Conservation (phyloP, 2,888 invertebrate species). For the Latheticus oryzae region DNA sequence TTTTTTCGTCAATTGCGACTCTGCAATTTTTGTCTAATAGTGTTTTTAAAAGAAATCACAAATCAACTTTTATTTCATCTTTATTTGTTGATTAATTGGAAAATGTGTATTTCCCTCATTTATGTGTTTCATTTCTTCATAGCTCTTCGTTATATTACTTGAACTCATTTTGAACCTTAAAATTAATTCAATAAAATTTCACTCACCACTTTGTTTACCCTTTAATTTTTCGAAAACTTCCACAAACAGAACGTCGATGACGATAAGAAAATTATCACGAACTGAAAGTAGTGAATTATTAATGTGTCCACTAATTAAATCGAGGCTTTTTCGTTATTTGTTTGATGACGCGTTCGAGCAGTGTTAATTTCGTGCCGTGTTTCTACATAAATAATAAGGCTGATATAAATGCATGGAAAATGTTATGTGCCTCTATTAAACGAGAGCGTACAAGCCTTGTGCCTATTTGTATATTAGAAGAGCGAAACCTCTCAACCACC, state of each 20-base stretch:
- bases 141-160: too few relatives aligned
- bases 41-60: too few relatives aligned
- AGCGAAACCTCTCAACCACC: conserved; percentile 33
- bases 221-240: not conserved
- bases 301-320: conserved; percentile 10
- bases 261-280: not conserved
- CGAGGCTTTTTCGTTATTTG: conserved; percentile 8
- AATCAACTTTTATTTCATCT: too few relatives aligned
- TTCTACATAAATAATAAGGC: conserved; percentile 36
- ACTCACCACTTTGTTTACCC: conserved; percentile 1
- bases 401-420: conserved; percentile 42
- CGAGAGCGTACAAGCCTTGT: conserved; percentile 19
- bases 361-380: not conserved
- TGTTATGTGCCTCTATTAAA: conserved; percentile 28
- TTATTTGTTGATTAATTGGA: too few relatives aligned
- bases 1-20: too few relatives aligned
- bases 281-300: conserved; percentile 7
- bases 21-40: too few relatives aligned
- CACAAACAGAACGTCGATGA: not conserved
- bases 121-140: too few relatives aligned
- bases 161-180: too few relatives aligned
- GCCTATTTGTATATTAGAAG: conserved; percentile 29
- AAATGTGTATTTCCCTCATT: too few relatives aligned
- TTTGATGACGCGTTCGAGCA: conserved; percentile 12
- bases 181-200: too few relatives aligned